Percentiles rank a stretch among this genome's conserved stretches.
Evolutionary conservation across 92 coral and sea anemone genomes (phyloP).

Genomic region (Metridium senile): DNA sequence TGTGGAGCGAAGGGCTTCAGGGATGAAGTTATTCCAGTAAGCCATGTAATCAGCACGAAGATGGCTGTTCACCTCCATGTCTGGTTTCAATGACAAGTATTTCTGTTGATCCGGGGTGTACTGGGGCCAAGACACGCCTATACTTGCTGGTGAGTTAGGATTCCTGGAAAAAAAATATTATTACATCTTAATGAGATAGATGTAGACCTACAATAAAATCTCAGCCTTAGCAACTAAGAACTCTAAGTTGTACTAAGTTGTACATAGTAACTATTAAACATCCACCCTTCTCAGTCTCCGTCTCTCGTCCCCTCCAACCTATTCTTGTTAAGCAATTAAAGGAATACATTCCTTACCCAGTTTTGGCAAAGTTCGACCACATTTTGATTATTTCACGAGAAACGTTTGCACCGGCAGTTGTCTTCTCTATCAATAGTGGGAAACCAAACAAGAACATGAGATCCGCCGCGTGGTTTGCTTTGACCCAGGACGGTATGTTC

Average conservation of each 20-base stretch:
- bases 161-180: constrained; percentile 1
- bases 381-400: constrained; percentile 16
- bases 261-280: no score
- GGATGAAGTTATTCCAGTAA: constrained; percentile 49
- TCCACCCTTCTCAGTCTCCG: no score
- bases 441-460: constrained; percentile 17
- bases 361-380: constrained; percentile 38
- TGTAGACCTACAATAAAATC: no score
- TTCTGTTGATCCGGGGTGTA: constrained; percentile 28
- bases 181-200: no score
- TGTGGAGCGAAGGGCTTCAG: constrained; percentile 9
- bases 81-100: constrained; percentile 42
- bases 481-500: constrained; percentile 14
- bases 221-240: no score
- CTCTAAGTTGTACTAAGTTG: no score
- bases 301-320: no score
- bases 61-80: constrained; percentile 18
- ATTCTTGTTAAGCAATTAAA: no score
- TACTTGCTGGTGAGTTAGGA: constrained; percentile 42
- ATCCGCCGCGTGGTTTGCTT: constrained; percentile 22
- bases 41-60: constrained; percentile 56
- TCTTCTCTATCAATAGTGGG: not conserved
- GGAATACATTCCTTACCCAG: constrained; percentile 25
- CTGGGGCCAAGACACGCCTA: constrained; percentile 36
- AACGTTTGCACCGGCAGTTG: constrained; percentile 20